phyloP scores from a whole-genome alignment of 37 sponge, comb jelly and placozoan species.

The Hexactinellida sp. region DNA sequence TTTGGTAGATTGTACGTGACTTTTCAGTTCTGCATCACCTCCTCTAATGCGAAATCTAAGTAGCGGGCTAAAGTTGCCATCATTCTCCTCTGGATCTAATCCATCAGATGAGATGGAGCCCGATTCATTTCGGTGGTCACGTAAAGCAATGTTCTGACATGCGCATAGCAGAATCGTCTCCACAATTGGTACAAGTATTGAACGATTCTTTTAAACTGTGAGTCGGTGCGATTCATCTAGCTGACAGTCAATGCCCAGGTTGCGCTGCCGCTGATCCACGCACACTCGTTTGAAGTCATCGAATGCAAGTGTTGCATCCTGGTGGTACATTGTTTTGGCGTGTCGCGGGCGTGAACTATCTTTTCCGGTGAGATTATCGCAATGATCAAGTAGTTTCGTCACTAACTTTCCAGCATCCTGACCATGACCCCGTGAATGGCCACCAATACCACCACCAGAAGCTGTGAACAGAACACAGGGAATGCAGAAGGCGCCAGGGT shows the following conservation, averaged over 20 bases:
- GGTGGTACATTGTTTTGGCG: not conserved
- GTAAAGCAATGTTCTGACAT: not conserved
- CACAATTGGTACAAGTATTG: not conserved
- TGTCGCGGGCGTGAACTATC: not conserved
- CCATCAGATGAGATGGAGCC: not conserved
- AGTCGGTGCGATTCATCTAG: not conserved
- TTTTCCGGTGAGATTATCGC: not conserved
- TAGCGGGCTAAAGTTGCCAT: not conserved
- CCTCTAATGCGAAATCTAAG: not conserved
- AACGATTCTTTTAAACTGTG: not conserved
- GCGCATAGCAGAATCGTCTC: not conserved
- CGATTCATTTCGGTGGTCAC: not conserved
- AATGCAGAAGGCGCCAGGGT: slow-evolving; percentile 6
- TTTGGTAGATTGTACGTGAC: not conserved
- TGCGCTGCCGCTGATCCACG: not conserved
- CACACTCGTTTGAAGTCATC: not conserved
- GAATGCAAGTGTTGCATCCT: not conserved
- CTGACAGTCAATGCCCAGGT: not conserved
- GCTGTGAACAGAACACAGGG: slow-evolving; percentile 12
- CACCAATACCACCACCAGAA: not conserved
- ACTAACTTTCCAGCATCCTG: not conserved
- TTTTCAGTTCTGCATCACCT: not conserved
- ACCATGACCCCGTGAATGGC: not conserved
- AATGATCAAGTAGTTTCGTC: not conserved
- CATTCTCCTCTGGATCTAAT: not conserved